Conservation (phyloP, 2,113 vertebrate species). For the Elephas maximus region DNA sequence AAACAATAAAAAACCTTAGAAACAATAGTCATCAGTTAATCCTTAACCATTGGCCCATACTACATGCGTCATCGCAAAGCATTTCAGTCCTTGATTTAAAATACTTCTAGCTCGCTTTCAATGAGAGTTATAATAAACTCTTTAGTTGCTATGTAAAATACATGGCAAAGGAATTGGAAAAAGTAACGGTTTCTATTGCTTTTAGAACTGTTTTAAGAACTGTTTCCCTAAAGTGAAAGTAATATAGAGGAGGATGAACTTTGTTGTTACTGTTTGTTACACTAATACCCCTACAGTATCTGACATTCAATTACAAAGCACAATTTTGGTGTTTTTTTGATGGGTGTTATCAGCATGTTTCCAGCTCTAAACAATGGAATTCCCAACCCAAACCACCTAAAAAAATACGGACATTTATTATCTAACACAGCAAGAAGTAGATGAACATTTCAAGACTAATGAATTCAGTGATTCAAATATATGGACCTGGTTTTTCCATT, state of each 20-base stretch:
- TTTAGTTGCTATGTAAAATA: neutral
- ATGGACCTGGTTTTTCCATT: neutral
- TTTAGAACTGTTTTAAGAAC: conserved; percentile 22
- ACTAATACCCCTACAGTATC: neutral
- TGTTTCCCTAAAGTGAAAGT: neutral
- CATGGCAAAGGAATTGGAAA: neutral
- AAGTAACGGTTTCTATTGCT: neutral
- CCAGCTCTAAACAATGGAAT: neutral
- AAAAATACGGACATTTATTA: neutral
- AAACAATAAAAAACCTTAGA: neutral
- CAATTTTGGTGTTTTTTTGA: neutral
- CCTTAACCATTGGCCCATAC: neutral
- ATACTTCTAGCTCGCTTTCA: neutral
- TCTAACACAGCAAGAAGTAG: neutral
- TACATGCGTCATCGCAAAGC: neutral
- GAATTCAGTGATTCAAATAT: neutral
- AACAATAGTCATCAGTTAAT: neutral
- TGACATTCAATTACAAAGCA: neutral
- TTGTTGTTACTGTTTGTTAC: neutral
- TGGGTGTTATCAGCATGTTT: neutral
- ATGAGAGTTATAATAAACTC: neutral
- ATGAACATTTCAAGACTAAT: neutral
- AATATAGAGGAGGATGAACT: neutral
- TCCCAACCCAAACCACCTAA: neutral
- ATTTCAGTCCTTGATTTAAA: neutral